phyloP scores from a whole-genome alignment of 2,113 vertebrate genomes.

The Thinocorus orbignyianus region DNA sequence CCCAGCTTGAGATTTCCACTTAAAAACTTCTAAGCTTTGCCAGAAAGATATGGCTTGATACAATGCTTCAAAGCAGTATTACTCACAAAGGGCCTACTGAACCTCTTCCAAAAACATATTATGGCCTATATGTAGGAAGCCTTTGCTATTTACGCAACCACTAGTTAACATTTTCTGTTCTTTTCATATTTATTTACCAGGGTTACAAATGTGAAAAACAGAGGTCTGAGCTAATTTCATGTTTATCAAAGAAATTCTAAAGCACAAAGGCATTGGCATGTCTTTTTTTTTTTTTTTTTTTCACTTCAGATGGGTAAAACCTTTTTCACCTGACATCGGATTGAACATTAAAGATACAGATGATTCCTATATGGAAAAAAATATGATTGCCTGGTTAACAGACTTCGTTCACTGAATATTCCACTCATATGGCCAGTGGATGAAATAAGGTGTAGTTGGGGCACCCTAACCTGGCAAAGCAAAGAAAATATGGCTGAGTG shows the following conservation, averaged over 20 bases:
- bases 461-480: background rate
- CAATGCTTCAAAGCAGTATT: background rate
- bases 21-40: background rate
- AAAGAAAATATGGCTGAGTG: background rate
- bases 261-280: background rate
- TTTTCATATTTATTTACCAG: background rate
- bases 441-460: background rate
- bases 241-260: background rate
- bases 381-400: background rate
- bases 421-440: background rate
- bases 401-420: background rate
- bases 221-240: background rate
- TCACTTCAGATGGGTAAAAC: background rate
- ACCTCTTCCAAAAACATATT: background rate
- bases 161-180: background rate
- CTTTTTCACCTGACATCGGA: background rate
- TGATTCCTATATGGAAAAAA: background rate
- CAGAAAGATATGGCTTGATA: background rate
- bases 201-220: background rate
- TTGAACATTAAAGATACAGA: conserved; percentile 5
- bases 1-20: background rate
- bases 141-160: background rate
- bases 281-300: background rate
- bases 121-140: background rate
- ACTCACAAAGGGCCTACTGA: background rate